These are phyloP conservation scores for Saimiri boliviensis DNA, from an alignment of 2,113 vertebrate genomes.

Conservation along the genomic window DNA sequence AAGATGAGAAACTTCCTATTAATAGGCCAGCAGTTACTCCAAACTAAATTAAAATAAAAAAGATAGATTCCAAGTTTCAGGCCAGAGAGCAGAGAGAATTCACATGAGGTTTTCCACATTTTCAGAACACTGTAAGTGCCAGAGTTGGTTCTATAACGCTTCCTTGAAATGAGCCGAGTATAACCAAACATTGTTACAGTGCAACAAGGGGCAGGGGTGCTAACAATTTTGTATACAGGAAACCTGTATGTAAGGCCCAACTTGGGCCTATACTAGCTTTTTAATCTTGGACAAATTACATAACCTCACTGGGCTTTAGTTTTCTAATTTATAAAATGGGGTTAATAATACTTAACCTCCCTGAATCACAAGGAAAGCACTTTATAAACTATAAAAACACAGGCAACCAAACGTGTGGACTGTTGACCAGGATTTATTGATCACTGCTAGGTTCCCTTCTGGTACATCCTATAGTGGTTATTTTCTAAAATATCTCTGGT, in stretches of 20 bases:
- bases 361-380: neutral
- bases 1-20: neutral
- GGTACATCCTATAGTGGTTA: neutral
- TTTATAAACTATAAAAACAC: constrained; percentile 16
- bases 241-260: neutral
- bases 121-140: neutral
- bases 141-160: neutral
- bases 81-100: neutral
- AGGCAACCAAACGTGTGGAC: neutral
- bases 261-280: neutral
- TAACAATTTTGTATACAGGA: neutral
- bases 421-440: neutral
- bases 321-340: neutral
- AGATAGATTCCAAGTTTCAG: neutral
- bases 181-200: neutral
- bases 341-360: constrained; percentile 29
- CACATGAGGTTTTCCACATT: neutral
- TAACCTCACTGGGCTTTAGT: neutral
- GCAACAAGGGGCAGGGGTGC: neutral
- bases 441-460: neutral
- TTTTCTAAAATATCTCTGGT: constrained; percentile 12
- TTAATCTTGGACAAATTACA: neutral
- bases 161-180: neutral
- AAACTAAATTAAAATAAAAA: neutral
- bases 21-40: neutral